Base-by-base conservation (phyloP, 2,888 invertebrate species). In the Melolontha melolontha region DNA sequence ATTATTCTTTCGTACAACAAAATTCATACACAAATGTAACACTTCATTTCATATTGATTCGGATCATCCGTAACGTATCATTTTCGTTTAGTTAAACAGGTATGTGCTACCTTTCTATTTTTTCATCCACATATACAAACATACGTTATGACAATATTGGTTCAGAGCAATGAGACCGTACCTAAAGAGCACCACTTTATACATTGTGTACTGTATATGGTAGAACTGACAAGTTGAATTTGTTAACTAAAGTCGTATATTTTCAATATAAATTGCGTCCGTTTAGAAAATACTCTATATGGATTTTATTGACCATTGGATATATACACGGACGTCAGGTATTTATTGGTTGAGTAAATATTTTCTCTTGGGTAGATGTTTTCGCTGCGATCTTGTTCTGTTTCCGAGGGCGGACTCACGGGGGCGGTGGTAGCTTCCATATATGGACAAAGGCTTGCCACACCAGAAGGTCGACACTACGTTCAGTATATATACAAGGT, bases 361-460 rank as follows among this genome's bases (percentile, higher is more conserved):
- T 70, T 67, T 70, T 71, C 69, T 70, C 65, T 64, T 47, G 63
- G 50, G 71, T 72, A 72, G 71, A 72, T 71, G 73, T 73, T 73
- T 73, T 73, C 69, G 72, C 72, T 68, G 71, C 69, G 64, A 64
- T 59, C 69, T 29, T 47, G 47, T 39, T 62, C 47, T 47, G 29
- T 62, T 62, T 62, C 74, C 75, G 78, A 78, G 77, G 81, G 80
- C 79, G 81, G 75, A 74, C 72, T 70, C 71, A 74, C 78, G 81
- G 80, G 80, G 82, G 80, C 78, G 81, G 79, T 75, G 76, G 78
- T 79, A 73, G 76, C 75, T 76, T 72, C 81, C 80, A 75, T 79
- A 76, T 78, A 79, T 71, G 77, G 79, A 71, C 77, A 80, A 81
- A 79, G 81, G 81, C 80, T 81, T 81, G 80, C 77, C 76, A 67